Percentiles rank a stretch among this genome's conserved stretches.
Conservation (phyloP, 2,797 vertebrate species). For the Vireo griseus region DNA sequence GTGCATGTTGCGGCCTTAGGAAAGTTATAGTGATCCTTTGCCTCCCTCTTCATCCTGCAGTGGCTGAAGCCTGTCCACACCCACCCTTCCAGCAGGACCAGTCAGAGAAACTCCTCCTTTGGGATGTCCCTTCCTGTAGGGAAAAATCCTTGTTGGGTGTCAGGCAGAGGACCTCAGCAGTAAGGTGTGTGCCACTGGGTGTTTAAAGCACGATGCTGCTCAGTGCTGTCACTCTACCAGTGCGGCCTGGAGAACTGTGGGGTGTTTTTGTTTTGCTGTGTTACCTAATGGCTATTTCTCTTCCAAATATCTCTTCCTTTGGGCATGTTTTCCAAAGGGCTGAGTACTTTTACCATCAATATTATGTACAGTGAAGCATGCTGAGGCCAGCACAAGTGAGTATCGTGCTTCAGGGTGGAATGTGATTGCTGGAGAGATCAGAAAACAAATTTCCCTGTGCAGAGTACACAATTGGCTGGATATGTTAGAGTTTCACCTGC, state of each 20-base stretch:
- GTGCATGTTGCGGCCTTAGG: rapidly evolving
- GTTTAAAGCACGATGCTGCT: rapidly evolving
- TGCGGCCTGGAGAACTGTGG: rapidly evolving
- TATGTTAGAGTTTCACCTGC: not conserved
- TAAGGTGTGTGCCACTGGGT: rapidly evolving
- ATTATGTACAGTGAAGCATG: not conserved
- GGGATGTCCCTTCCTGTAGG: not conserved
- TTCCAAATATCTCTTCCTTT: not conserved
- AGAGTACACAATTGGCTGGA: not conserved
- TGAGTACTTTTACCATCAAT: not conserved
- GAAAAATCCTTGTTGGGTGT: not conserved
- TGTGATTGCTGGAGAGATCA: not conserved
- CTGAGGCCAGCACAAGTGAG: conserved; percentile 10
- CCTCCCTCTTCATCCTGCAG: too few species aligned
- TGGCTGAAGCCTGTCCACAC: not conserved
- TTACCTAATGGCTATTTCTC: not conserved
- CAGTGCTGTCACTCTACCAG: rapidly evolving
- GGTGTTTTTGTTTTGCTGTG: not conserved
- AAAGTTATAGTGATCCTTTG: rapidly evolving
- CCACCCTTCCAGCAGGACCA: not conserved
- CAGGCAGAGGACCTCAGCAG: rapidly evolving
- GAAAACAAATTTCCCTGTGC: not conserved
- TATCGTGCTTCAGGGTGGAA: not conserved
- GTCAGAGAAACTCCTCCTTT: too few species aligned
- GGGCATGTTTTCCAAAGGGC: not conserved